These are phyloP conservation scores for Tuberolachnus salignus DNA, from an alignment of 2,888 invertebrate species.

Conservation along the genomic window DNA sequence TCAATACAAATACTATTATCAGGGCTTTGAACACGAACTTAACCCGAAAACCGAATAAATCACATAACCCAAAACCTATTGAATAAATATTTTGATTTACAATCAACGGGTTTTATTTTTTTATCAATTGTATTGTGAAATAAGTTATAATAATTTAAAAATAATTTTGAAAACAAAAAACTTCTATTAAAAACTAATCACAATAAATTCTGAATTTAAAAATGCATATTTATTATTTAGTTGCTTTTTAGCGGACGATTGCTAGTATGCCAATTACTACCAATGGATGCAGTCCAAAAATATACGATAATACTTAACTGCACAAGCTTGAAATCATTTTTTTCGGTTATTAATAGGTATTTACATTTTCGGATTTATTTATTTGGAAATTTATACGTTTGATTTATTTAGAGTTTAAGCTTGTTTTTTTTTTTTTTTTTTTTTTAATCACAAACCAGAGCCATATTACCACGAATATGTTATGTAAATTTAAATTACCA, in stretches of 20 bases:
- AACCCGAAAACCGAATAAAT: too few relatives aligned
- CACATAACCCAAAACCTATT: too few relatives aligned
- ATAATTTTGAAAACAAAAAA: neutral
- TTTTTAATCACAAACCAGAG: neutral
- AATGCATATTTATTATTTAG: neutral
- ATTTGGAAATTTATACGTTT: neutral
- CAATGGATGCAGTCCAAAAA: slow-evolving; percentile 40
- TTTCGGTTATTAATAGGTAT: slow-evolving; percentile 23
- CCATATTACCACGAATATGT: too few relatives aligned
- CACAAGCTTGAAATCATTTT: slow-evolving; percentile 5
- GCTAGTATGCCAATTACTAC: slow-evolving; percentile 40
- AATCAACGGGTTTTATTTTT: too few relatives aligned
- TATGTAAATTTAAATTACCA: too few relatives aligned
- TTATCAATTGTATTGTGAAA: too few relatives aligned
- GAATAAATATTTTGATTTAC: too few relatives aligned
- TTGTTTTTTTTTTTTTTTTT: too few relatives aligned
- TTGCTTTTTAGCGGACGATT: slow-evolving; percentile 1
- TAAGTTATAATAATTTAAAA: neutral
- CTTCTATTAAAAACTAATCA: neutral
- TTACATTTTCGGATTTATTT: neutral
- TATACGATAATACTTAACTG: neutral
- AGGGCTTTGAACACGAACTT: too few relatives aligned
- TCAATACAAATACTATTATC: too few relatives aligned
- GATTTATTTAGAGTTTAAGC: neutral
- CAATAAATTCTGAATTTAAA: slow-evolving; percentile 31